Percentiles rank a stretch among this genome's conserved stretches.
These are phyloP conservation scores for Phrynocephalus vlangalii DNA, from an alignment of 2,797 vertebrate genomes.

Conservation along the genomic window DNA sequence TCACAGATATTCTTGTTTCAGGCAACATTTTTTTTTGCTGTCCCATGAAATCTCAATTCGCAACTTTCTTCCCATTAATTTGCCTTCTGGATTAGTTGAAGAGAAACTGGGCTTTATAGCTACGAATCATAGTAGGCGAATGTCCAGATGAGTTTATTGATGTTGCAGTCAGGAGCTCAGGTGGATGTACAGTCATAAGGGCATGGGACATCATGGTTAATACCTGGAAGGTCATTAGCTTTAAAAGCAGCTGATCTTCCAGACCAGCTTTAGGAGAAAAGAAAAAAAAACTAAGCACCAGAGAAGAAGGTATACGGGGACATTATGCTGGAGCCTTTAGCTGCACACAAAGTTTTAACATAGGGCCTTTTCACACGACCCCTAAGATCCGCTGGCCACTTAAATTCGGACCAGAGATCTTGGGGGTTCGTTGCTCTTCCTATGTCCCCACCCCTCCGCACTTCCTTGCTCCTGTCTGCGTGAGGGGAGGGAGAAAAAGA, in stretches of 20 bases:
- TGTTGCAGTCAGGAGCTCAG: not conserved
- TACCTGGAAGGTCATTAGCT: not conserved
- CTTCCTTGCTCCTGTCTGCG: too few species aligned
- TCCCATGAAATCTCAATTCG: not conserved
- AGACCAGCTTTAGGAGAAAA: not conserved
- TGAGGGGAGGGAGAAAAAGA: too few species aligned
- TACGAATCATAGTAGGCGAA: not conserved
- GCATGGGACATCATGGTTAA: not conserved
- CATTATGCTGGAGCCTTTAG: not conserved
- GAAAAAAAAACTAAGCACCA: not conserved
- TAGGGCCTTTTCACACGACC: too few species aligned
- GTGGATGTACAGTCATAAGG: not conserved
- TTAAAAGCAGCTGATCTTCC: not conserved
- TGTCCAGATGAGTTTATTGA: not conserved
- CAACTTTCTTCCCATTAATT: conserved; percentile 16
- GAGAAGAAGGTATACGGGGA: not conserved
- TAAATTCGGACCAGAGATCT: too few species aligned
- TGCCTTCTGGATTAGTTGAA: conserved; percentile 14
- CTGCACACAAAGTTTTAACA: too few species aligned
- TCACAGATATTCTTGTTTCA: not conserved
- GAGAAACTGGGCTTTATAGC: not conserved
- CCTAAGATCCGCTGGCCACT: too few species aligned
- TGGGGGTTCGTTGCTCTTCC: too few species aligned
- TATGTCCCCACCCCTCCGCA: too few species aligned
- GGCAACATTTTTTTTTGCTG: not conserved